Evolutionary conservation across 1,140 invertebrate genomes (phyloP), one percentile per base, ranked within the genome.

Genomic region (Cydia strobilella): DNA sequence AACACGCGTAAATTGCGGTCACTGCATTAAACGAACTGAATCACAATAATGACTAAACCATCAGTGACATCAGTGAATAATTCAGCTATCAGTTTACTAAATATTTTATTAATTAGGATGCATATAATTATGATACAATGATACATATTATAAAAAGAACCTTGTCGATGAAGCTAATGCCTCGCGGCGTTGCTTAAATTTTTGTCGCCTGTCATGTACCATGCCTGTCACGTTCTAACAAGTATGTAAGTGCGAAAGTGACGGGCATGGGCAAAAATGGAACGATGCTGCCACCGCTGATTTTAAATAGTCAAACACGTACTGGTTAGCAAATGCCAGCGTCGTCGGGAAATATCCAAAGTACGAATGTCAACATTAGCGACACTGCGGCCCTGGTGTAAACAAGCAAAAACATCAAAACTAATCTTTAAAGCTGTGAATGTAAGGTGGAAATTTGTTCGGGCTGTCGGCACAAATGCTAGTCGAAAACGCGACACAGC

Each of bases 301-400:
- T 59, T 54, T 54, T 3, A 54, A 59, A 23, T 23, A 59, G 20
- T 7, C 7, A 20, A 23, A 59, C 18, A 39, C 31, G 82, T 82
- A 80, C 73, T 77, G 77, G 77, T 86, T 86, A 82, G 80, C 82
- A 83, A 84, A 77, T 82, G 81, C 84, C 84, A 85, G 78, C 80
- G 79, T 80, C 75, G 76, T 76, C 77, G 79, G 79, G 77, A 84
- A 84, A 85, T 84, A 79, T 83, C 71, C 72, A 79, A 72, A 69
- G 65, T 69, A 31, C 65, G 65, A 7, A n/a, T 35, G 65, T 69
- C 65, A 69, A 69, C 65, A 69, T 69, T 69, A 69, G 65, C 65
- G 9, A 39, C 65, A 42, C 27, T 69, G 15, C n/a, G 65, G 31
- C 65, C n/a, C 62, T 66, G 31, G 69, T 63, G 48, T 71, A 72